These are phyloP conservation scores for Callithrix jacchus DNA, from an alignment of 2,113 vertebrate species.

Conservation along the genomic window DNA sequence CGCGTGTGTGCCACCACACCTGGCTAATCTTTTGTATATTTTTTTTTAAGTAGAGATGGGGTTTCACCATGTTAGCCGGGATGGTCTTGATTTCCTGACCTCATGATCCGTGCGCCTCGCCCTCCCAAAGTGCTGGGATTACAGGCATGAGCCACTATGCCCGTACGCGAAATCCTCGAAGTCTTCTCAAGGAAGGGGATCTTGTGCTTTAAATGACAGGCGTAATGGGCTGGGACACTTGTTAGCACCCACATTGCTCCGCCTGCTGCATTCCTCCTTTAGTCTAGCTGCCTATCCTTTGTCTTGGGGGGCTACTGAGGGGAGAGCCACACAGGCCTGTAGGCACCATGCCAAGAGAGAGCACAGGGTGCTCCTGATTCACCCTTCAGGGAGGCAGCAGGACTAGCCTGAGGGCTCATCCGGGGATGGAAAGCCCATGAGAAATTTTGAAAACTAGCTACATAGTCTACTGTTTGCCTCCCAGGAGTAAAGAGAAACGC, in stretches of 20 bases:
- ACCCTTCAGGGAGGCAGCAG: neutral
- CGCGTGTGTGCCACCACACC: too few relatives aligned
- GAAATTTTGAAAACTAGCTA: neutral
- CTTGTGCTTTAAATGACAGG: neutral
- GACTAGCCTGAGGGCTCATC: neutral
- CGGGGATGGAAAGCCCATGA: neutral
- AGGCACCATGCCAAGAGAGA: neutral
- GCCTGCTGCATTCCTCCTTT: too few relatives aligned
- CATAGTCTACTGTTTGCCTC: neutral
- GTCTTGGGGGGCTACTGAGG: accelerated
- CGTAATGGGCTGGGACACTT: neutral
- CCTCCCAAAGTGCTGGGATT: too few relatives aligned
- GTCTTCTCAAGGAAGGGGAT: neutral
- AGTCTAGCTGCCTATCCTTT: neutral
- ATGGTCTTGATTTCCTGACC: too few relatives aligned
- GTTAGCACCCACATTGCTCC: neutral
- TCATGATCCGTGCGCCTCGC: too few relatives aligned
- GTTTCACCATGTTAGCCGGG: too few relatives aligned
- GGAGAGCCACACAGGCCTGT: neutral
- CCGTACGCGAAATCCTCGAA: too few relatives aligned
- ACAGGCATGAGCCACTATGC: too few relatives aligned
- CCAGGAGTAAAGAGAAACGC: neutral
- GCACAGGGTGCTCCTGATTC: neutral
- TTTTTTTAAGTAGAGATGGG: too few relatives aligned
- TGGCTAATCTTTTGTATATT: too few relatives aligned